Conservation (phyloP, 2,888 invertebrate genomes). For the Pachliopta kotzebuea region DNA sequence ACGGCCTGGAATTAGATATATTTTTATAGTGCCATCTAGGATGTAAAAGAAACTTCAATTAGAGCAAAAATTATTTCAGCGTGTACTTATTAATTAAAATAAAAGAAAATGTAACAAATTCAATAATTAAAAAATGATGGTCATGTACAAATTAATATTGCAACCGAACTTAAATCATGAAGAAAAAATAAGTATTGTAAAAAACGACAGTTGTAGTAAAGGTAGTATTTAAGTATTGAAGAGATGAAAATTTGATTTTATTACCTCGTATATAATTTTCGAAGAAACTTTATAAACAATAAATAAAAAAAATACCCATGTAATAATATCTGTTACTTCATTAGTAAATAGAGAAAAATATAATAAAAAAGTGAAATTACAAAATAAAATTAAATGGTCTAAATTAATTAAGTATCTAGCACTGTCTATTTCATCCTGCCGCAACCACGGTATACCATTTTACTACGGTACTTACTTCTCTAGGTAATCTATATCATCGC, state of each 20-base stretch:
- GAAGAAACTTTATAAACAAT: too few relatives aligned
- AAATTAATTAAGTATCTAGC: too few relatives aligned
- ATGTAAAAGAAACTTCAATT: too few relatives aligned
- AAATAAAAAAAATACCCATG: too few relatives aligned
- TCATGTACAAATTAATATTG: not conserved
- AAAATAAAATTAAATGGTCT: too few relatives aligned
- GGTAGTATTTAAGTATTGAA: too few relatives aligned
- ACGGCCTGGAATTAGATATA: constrained; percentile 52
- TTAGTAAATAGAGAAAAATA: not conserved
- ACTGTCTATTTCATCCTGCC: not conserved
- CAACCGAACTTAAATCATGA: not conserved
- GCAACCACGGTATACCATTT: not conserved
- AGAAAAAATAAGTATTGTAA: not conserved
- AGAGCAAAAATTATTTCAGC: too few relatives aligned
- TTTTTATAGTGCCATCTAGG: not conserved
- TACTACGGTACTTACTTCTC: constrained; percentile 56
- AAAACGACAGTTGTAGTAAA: too few relatives aligned
- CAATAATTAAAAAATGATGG: not conserved
- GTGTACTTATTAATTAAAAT: too few relatives aligned
- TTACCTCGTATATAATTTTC: too few relatives aligned
- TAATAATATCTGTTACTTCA: too few relatives aligned
- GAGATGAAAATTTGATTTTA: too few relatives aligned
- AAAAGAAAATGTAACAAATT: not conserved
- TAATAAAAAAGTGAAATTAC: not conserved
- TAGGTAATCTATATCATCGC: constrained; percentile 43